Base-by-base conservation (phyloP, 2,888 invertebrate genomes). In the Drosophila melanosoma region DNA sequence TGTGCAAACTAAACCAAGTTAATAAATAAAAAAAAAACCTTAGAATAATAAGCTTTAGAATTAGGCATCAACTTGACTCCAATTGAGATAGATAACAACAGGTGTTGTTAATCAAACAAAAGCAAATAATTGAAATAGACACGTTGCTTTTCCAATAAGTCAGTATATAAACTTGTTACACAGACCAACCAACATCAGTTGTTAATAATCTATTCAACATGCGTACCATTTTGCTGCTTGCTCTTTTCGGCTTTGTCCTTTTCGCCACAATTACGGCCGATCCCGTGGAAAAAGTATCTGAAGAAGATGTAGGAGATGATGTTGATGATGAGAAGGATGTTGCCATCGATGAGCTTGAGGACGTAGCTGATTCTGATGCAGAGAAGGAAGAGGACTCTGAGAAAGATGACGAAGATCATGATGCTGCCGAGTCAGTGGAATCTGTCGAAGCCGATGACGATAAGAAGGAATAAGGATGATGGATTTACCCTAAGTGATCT, bases 241-340 rank as follows among this genome's bases (percentile, higher is more conserved):
- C 79, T 29, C 68, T 86, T 3, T 85, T 86, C 48, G 90, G 90
- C 45, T 62, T 73, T 42, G 83, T 86, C 65, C 71, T 87, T 4
- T 48, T 86, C 32, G 64, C 83, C 54, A 61, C 66, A 17, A 64
- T 74, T 2, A 64, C 67, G 11, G 76, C 81, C 10, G 53, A 66
- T 1, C 49, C 48, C 3, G 11, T 8, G 5, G 7, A 11, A 1
- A 0, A 58, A 0, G 20, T 26, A 0, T 7, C 2, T 36, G 10
- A 57, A 36, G 62, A 33, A 1, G 51, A n/a, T 5, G 45, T 42
- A 15, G n/a, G 2, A 23, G 45, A 57, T 2, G n/a, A 1, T 29
- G 8, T 3, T 29, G 54, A 33, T 7, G 29, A 10, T 1, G 32
- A 57, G 17, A 20, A 29, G 29, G 29, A 29, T 29, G 29, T 1